Evolutionary conservation across 2,888 invertebrate species (phyloP), one percentile per base, ranked within the genome.

Genomic region (Acleris holmiana): DNA sequence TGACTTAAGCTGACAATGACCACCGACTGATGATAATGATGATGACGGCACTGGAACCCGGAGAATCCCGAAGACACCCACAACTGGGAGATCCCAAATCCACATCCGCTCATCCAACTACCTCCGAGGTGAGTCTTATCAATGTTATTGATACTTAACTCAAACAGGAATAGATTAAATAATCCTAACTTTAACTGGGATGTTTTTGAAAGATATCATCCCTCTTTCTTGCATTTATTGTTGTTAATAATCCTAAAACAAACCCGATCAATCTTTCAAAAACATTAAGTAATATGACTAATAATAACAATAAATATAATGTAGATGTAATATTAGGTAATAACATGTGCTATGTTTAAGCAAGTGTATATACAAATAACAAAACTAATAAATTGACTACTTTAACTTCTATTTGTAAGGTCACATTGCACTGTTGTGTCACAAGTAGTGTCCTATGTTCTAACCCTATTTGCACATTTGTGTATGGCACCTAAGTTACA

Each of bases 121-220:
- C 77, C 82, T 71, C 67, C 70, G 78, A 85, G 91, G 91, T 91
- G 89, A 91, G 91, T 91, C 69, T 72, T 72, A 58, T 68, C 69
- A 75, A 76, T 75, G 74, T 49, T 21, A 48, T 60, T 17, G 49
- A 50, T 54, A 54, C 29, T n/a, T 44, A 54, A 58, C 53, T 44
- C 44, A 17, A n/a, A 64, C 35, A 53, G 51, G 23, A 40, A 51
- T 51, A 53, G 25, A 10, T 46, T 46, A 65, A 40, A 19, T n/a
- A 15, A 61, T 17, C 44, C 35, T 61, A 60, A 51, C 21, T 19
- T 53, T 46, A 60, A n/a, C 13, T 54, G 4, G 17, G 21, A 53
- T 49, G 41, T 49, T 64, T 15, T 59, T 59, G 64, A 54, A 40
- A 6, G 5, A 35, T 25, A 51, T 46, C 46, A 35, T 35, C 13